Conservation (phyloP, 2,797 vertebrate genomes). For the Numenius phaeopus region DNA sequence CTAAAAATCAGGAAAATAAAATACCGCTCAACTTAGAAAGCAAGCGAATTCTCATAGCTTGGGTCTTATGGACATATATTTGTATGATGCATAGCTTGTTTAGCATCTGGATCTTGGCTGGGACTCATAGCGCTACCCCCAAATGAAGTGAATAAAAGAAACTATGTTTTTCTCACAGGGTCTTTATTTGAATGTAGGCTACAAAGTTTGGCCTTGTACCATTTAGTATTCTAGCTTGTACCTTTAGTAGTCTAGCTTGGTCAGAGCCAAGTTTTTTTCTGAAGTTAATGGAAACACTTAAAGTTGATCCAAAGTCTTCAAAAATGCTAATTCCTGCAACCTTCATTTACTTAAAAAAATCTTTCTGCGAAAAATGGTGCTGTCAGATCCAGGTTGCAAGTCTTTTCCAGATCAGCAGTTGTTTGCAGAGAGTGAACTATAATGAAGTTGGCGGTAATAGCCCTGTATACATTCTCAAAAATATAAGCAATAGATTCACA, state of each 20-base stretch:
- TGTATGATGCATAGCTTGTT: neutral
- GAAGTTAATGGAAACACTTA: neutral
- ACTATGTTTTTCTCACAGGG: neutral
- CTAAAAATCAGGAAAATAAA: neutral
- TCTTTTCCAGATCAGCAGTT: neutral
- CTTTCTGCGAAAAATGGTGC: neutral
- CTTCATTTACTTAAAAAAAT: neutral
- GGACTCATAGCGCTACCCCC: neutral
- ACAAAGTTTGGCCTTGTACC: neutral
- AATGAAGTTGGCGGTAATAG: neutral
- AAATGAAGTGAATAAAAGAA: neutral
- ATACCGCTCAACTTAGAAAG: neutral
- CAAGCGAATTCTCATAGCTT: neutral
- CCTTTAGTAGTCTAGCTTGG: neutral
- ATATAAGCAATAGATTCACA: neutral
- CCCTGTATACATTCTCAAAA: neutral
- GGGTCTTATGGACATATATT: neutral
- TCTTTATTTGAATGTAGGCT: neutral
- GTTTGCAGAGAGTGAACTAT: neutral
- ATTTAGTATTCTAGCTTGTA: neutral
- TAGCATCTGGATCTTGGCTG: neutral
- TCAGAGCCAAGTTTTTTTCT: neutral
- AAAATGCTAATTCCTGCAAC: neutral
- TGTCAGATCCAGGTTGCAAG: neutral
- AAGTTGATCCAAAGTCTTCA: neutral